Percentiles rank a stretch among this genome's conserved stretches.
Conservation (phyloP, 2,113 vertebrate genomes). For the Epinephelus fuscoguttatus region DNA sequence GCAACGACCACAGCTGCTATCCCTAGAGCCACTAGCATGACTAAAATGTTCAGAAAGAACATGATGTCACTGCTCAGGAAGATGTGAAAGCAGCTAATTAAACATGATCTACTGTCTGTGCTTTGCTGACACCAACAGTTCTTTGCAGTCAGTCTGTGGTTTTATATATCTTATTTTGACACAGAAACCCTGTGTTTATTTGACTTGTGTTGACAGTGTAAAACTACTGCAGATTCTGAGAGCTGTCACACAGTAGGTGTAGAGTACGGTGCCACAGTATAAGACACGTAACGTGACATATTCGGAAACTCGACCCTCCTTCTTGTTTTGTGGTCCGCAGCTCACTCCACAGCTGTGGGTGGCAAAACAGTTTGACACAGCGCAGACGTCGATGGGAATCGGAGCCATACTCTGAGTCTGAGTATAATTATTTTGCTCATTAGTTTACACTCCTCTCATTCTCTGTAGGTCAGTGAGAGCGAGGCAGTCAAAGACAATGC, state of each 20-base stretch:
- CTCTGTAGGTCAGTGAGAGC: slow-evolving; percentile 70
- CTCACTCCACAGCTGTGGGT: slow-evolving; percentile 52
- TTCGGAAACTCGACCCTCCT: slow-evolving; percentile 15
- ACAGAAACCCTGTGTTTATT: slow-evolving; percentile 9
- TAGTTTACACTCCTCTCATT: slow-evolving; percentile 76
- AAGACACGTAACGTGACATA: slow-evolving; percentile 11
- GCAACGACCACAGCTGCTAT: too few relatives aligned
- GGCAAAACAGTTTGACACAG: slow-evolving; percentile 66
- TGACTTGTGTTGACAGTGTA: slow-evolving; percentile 20
- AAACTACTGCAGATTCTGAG: slow-evolving; percentile 8
- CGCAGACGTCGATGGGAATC: slow-evolving; percentile 65
- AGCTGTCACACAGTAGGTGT: not conserved
- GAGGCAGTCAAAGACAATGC: slow-evolving; percentile 41
- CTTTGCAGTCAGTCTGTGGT: not conserved
- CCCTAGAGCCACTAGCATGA: not conserved
- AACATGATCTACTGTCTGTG: slow-evolving; percentile 21
- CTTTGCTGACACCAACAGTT: not conserved
- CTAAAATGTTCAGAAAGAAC: not conserved
- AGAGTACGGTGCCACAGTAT: not conserved
- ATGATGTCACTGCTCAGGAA: not conserved
- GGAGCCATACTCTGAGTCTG: slow-evolving; percentile 19
- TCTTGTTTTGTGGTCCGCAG: not conserved
- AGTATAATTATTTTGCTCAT: slow-evolving; percentile 61
- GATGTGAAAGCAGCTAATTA: not conserved
- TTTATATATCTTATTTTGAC: slow-evolving; percentile 41